Evolutionary conservation across 2,113 vertebrate species (phyloP).

Genomic region (Falcunculus frontatus): DNA sequence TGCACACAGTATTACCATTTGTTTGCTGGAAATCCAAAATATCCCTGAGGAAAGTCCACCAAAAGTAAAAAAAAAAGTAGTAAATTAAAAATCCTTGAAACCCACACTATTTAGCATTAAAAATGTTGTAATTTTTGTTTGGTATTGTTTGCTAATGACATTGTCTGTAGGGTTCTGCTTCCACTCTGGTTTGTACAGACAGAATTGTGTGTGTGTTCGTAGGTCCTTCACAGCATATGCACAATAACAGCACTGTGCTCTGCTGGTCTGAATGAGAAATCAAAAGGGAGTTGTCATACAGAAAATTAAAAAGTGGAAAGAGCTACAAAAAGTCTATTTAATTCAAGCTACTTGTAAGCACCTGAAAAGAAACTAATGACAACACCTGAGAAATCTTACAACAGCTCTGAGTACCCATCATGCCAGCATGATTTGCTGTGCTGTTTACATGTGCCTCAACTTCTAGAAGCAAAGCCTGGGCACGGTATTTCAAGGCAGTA

Average conservation of each 20-base stretch:
- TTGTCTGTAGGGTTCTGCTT: background rate
- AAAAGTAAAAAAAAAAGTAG: background rate
- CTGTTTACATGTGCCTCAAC: background rate
- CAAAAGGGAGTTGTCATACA: background rate
- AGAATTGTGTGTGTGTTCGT: background rate
- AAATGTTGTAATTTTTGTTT: background rate
- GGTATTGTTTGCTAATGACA: background rate
- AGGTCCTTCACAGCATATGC: background rate
- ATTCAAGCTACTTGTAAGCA: background rate
- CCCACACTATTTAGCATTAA: background rate
- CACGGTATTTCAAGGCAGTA: background rate
- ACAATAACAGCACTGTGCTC: background rate
- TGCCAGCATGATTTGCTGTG: background rate
- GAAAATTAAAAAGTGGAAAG: background rate
- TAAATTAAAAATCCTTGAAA: background rate
- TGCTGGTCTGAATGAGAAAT: background rate
- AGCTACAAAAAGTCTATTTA: background rate
- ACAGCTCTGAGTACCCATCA: background rate
- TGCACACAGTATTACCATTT: background rate
- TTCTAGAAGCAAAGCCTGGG: background rate
- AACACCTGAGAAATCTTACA: background rate
- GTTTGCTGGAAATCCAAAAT: background rate
- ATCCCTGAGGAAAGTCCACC: background rate
- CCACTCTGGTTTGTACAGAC: background rate
- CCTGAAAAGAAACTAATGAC: background rate